Conservation (phyloP, 2,797 vertebrate species). For the Taenioides sp. region DNA sequence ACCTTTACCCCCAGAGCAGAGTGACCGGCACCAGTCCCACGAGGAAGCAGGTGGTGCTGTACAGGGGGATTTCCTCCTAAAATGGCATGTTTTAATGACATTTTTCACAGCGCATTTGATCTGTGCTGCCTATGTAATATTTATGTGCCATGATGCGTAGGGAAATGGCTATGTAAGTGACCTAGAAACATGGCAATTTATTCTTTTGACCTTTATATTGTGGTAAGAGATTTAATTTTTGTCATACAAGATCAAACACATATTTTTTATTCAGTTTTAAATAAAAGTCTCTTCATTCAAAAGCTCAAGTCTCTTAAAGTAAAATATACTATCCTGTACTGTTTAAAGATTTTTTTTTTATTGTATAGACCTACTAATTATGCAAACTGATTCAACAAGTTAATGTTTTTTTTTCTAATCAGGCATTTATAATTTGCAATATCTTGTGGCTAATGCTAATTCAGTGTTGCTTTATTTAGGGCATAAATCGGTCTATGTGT, state of each 20-base stretch:
- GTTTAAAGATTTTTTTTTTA: background rate
- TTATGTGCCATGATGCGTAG: constrained; percentile 21
- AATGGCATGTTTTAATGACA: constrained; percentile 1
- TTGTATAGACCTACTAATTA: background rate
- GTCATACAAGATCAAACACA: background rate
- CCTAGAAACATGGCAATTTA: constrained; percentile 27
- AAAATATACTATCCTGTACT: too few relatives aligned
- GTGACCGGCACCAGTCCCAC: too few relatives aligned
- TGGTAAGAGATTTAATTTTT: background rate
- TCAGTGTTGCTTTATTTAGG: too few relatives aligned
- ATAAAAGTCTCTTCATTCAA: background rate
- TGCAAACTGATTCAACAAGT: background rate
- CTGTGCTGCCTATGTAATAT: constrained; percentile 27
- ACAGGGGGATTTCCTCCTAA: background rate
- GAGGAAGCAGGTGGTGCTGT: background rate
- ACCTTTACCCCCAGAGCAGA: constrained; percentile 17
- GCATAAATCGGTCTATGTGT: too few relatives aligned
- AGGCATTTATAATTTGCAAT: too few relatives aligned
- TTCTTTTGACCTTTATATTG: constrained; percentile 11
- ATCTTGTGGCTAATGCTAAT: too few relatives aligned
- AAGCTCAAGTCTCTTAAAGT: background rate
- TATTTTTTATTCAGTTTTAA: too few relatives aligned
- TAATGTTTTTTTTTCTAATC: too few relatives aligned
- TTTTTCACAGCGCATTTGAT: constrained; percentile 1
- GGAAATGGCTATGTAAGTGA: constrained; percentile 29